Evolutionary conservation across 2,113 vertebrate species (phyloP), one percentile per base, ranked within the genome.

Genomic region (Austrofundulus limnaeus): DNA sequence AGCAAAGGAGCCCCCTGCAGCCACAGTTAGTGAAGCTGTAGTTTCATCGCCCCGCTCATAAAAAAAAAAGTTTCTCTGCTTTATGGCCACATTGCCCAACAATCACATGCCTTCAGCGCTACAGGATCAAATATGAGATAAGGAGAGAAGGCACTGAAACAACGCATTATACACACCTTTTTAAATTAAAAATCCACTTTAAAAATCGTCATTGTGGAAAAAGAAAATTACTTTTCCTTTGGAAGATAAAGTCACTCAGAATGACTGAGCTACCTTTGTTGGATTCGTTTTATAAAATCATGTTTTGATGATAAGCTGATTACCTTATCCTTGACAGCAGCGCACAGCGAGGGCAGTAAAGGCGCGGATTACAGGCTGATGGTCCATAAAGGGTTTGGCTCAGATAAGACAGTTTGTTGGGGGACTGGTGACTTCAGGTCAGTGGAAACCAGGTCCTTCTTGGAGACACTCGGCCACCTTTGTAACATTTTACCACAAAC

Each of bases 271-370:
- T 80, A 76, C 24, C 86, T 86, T 79, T 47, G 81, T 89, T 89
- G 70, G 78, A 86, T 82, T 53, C 57, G 74, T 55, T 77, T 87
- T 91, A 90, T 90, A 85, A 93, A 93, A 94, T 92, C 92, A 90
- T 75, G 76, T 62, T 72, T 88, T 64, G 72, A 78, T 69, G 87
- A 93, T 93, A 92, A 92, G 93, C 82, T 89, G 92, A 94, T 91
- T 88, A 81, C 90, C 85, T 90, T 94, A 92, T 91, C 93, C 93
- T 95, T 94, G 94, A 94, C 90, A 90, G 87, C 92, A 78, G 88
- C 89, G 55, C 85, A 83, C 73, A 89, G 80, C 80, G 64, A 76
- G 70, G 81, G 89, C 83, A 85, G 81, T 94, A 90, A 95, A 94
- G 83, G 72, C 72, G 70, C 46, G 88, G 85, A 84, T 88, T 90